Evolutionary conservation across 1,140 invertebrate genomes (phyloP).

Genomic region (Frieseomelitta varia): DNA sequence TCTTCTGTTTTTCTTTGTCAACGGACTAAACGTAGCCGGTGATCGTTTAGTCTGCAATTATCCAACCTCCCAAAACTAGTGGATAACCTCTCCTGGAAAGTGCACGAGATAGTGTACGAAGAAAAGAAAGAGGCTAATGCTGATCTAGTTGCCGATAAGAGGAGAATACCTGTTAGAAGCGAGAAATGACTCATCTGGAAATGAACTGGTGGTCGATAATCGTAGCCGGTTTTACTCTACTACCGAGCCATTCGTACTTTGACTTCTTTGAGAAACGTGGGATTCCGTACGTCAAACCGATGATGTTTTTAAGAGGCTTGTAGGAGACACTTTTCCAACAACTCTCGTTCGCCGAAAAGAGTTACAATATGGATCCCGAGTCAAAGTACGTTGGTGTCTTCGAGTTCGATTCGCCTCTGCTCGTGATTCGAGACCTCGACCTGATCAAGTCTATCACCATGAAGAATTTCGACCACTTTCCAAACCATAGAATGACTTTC

Average conservation of each 20-base stretch:
- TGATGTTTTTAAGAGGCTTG: constrained; percentile 31
- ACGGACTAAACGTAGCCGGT: background rate
- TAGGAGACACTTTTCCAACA: background rate
- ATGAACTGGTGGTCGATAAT: constrained; percentile 5
- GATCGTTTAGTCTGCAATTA: background rate
- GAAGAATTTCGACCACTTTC: constrained; percentile 75
- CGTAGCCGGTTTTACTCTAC: background rate
- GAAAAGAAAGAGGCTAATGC: too few species aligned
- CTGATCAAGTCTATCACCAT: constrained; percentile 71
- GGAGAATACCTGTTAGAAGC: too few species aligned
- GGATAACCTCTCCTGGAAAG: background rate
- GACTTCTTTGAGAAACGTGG: constrained; percentile 29
- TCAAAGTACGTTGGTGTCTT: constrained; percentile 68
- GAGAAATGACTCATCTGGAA: too few species aligned
- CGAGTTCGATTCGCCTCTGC: constrained; percentile 60
- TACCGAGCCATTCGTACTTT: background rate
- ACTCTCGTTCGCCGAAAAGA: background rate
- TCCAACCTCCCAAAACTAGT: background rate
- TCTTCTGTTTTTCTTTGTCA: background rate
- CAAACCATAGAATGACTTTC: constrained; percentile 72
- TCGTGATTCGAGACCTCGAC: constrained; percentile 75
- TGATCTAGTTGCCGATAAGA: too few species aligned
- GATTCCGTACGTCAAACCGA: background rate
- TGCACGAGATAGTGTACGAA: background rate
- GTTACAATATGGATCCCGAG: constrained; percentile 41